Percentiles rank a stretch among this genome's conserved stretches.
These are phyloP conservation scores for Trypoxylus dichotomus DNA, from an alignment of 1,140 invertebrate genomes.

Conservation along the genomic window DNA sequence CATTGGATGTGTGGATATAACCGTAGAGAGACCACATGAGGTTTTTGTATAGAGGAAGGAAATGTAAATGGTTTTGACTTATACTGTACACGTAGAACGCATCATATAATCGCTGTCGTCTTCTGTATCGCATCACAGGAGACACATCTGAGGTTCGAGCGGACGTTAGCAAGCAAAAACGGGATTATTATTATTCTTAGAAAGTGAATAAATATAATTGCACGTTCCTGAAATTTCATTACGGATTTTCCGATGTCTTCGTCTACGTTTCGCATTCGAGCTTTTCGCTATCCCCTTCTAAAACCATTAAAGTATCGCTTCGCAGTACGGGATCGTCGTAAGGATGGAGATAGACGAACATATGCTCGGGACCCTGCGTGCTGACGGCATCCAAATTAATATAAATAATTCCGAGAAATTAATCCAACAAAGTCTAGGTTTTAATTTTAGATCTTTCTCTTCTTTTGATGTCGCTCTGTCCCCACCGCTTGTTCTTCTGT, in stretches of 20 bases:
- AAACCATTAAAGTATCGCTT: not conserved
- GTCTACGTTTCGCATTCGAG: not conserved
- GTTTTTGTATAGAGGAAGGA: too few species aligned
- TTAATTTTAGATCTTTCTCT: constrained; percentile 46
- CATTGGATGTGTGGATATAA: too few species aligned
- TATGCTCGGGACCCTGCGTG: not conserved
- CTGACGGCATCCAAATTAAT: constrained; percentile 20
- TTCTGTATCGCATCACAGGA: not conserved
- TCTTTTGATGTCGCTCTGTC: constrained; percentile 46
- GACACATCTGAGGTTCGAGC: not conserved
- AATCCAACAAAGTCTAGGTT: constrained; percentile 48
- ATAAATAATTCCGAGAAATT: constrained; percentile 45
- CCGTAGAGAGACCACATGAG: too few species aligned
- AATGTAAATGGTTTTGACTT: too few species aligned
- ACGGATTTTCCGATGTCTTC: not conserved
- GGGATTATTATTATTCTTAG: constrained; percentile 46
- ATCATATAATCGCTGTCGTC: not conserved
- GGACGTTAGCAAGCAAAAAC: constrained; percentile 8
- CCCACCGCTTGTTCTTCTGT: constrained; percentile 31
- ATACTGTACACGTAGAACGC: too few species aligned
- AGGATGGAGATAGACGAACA: not conserved
- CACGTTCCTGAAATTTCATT: constrained; percentile 29
- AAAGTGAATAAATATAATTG: constrained; percentile 48
- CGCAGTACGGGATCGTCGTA: not conserved
- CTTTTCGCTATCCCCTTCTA: not conserved